phyloP scores from a whole-genome alignment of 2,113 vertebrate genomes.

The Chloroceryle aenea region DNA sequence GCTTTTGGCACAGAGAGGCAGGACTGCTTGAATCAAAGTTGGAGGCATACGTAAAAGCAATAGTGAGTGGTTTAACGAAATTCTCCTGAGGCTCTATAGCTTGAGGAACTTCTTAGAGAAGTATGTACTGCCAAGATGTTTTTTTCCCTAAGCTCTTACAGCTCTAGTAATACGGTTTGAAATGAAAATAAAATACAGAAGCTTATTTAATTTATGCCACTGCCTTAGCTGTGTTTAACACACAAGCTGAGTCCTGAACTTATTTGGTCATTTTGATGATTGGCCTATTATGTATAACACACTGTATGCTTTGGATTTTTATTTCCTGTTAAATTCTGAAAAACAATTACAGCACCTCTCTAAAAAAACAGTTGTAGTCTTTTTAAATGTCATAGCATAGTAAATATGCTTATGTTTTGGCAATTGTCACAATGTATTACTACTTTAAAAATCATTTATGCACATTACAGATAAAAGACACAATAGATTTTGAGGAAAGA shows the following conservation, averaged over 20 bases:
- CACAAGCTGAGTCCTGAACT: constrained; percentile 48
- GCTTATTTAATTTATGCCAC: constrained; percentile 70
- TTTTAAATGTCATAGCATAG: not conserved
- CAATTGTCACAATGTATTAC: not conserved
- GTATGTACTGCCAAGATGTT: not conserved
- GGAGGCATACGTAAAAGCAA: not conserved
- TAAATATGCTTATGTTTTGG: not conserved
- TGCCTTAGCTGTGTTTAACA: constrained; percentile 53
- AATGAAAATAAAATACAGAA: constrained; percentile 70
- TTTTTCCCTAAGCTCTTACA: constrained; percentile 28
- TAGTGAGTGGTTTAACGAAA: constrained; percentile 1
- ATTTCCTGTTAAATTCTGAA: constrained; percentile 35
- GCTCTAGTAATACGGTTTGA: constrained; percentile 35
- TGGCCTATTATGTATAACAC: constrained; percentile 37
- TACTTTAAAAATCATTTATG: not conserved
- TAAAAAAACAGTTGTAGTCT: not conserved
- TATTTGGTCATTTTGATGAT: constrained; percentile 50
- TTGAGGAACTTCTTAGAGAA: not conserved
- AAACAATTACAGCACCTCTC: constrained; percentile 1
- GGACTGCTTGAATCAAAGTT: not conserved
- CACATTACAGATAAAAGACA: not conserved
- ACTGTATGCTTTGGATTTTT: constrained; percentile 34
- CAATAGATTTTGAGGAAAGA: not conserved
- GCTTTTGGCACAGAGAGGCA: constrained; percentile 6
- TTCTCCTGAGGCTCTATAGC: not conserved